Evolutionary conservation across 2,888 invertebrate species (phyloP), one percentile per base, ranked within the genome.

Genomic region (Heliconius hortense): DNA sequence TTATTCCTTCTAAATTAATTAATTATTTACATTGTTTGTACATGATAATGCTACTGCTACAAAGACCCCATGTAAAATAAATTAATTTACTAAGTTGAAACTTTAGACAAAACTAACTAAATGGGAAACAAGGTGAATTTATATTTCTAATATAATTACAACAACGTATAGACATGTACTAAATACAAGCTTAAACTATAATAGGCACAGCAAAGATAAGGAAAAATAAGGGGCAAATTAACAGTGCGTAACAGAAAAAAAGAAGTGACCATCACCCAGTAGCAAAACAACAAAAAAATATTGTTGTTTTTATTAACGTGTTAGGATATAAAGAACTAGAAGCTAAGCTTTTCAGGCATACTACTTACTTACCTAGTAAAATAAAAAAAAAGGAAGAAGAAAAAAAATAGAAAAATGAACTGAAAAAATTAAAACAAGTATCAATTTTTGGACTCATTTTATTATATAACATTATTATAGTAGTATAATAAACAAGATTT

Each of bases 201-300:
- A 53, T 1, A 64, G n/a, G 24, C 39, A 63, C 26, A 31, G 73
- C 7, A 63, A 48, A 62, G 56, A 72, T 43, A 10, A 77, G 82
- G 82, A 80, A 43, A 66, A 26, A 73, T 70, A 80, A 82, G 79
- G 85, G 90, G 89, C 90, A 90, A 90, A 91, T 89, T 89, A 85
- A 89, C 84, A 89, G 87, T 82, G 84, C 84, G 82, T 80, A 84
- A 86, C 82, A 83, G 80, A 77, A 82, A 72, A 31, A 59, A 76
- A 82, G 74, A 75, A 76, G 74, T 76, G 79, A 73, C 81, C 77
- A 79, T 79, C 81, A 82, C 84, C 84, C 1, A 48, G 7, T 48
- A 7, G 18, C 18, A 7, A 18, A 48, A 48, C 7, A 48, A 5
- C 0, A 81, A 81, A 73, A 43, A 31, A 70, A 56, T 11, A 60